Percentiles rank a stretch among this genome's conserved stretches.
phyloP scores from a whole-genome alignment of 2,113 vertebrate genomes.

The Gadus chalcogrammus region DNA sequence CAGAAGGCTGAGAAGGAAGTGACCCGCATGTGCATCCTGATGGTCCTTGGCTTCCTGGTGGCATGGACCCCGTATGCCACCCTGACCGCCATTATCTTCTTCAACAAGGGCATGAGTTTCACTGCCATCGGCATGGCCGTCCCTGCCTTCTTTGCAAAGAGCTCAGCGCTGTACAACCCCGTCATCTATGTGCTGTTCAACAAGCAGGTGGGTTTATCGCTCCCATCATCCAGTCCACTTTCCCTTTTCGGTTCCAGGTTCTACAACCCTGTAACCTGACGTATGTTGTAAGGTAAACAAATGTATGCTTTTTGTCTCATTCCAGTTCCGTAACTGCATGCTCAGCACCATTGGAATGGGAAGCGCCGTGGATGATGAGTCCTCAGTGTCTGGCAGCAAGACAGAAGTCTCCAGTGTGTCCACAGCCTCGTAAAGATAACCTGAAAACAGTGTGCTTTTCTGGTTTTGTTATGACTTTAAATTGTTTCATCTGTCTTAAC shows the following conservation, averaged over 20 bases:
- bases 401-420: slow-evolving; percentile 76
- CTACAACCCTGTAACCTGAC: too few relatives aligned
- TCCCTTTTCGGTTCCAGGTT: too few relatives aligned
- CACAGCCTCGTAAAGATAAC: neutral
- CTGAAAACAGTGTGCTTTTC: too few relatives aligned
- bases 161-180: slow-evolving; percentile 75
- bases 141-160: slow-evolving; percentile 82
- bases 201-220: slow-evolving; percentile 9
- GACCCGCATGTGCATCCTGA: slow-evolving; percentile 77
- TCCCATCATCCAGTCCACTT: neutral
- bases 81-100: slow-evolving; percentile 78
- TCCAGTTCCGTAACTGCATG: slow-evolving; percentile 84
- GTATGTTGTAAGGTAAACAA: too few relatives aligned
- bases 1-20: slow-evolving; percentile 81
- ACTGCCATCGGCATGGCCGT: slow-evolving; percentile 41
- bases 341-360: slow-evolving; percentile 78
- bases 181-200: slow-evolving; percentile 68
- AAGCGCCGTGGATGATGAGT: slow-evolving; percentile 75
- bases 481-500: too few relatives aligned
- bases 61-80: slow-evolving; percentile 76
- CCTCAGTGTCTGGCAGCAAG: slow-evolving; percentile 78
- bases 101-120: slow-evolving; percentile 74
- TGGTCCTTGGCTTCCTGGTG: slow-evolving; percentile 74
- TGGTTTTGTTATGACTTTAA: too few relatives aligned
- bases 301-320: slow-evolving; percentile 10